These are phyloP conservation scores for Mimas tiliae DNA, from an alignment of 2,888 invertebrate species.

Conservation along the genomic window DNA sequence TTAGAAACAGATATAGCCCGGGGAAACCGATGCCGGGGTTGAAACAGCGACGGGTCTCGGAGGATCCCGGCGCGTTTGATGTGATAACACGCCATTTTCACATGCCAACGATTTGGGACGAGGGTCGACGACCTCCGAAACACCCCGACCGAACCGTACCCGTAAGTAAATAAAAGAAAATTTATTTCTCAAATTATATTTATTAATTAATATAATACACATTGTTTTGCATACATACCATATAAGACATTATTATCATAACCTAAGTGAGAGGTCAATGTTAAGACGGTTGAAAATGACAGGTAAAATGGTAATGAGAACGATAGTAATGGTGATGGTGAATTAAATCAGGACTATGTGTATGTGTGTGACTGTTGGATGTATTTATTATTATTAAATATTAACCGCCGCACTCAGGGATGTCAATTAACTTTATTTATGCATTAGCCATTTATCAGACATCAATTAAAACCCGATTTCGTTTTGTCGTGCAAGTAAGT, in stretches of 20 bases:
- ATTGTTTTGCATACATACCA: neutral
- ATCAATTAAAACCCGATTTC: too few species aligned
- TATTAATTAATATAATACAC: slow-evolving; percentile 10
- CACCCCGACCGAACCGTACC: neutral
- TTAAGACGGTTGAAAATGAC: neutral
- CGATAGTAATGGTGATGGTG: neutral
- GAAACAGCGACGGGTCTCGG: neutral
- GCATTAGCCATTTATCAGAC: too few species aligned
- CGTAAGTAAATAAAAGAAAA: slow-evolving; percentile 21
- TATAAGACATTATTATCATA: neutral
- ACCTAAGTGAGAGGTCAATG: neutral
- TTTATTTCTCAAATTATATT: neutral
- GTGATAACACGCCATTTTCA: slow-evolving; percentile 26
- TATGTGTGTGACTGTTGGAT: too few species aligned
- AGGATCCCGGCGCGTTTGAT: slow-evolving; percentile 14
- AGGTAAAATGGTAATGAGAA: neutral
- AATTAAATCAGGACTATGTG: too few species aligned
- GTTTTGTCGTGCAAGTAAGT: too few species aligned
- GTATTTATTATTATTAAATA: too few species aligned
- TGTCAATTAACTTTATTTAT: too few species aligned
- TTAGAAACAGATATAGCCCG: slow-evolving; percentile 10
- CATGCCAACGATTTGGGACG: slow-evolving; percentile 18
- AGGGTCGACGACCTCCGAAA: slow-evolving; percentile 3
- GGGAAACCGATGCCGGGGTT: neutral
- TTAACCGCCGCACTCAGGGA: too few species aligned